A percentile compares a stretch with the other conserved stretches of the same genome.
Evolutionary conservation across 2,797 vertebrate genomes (phyloP).

Genomic region (Eupleurogrammus muticus): DNA sequence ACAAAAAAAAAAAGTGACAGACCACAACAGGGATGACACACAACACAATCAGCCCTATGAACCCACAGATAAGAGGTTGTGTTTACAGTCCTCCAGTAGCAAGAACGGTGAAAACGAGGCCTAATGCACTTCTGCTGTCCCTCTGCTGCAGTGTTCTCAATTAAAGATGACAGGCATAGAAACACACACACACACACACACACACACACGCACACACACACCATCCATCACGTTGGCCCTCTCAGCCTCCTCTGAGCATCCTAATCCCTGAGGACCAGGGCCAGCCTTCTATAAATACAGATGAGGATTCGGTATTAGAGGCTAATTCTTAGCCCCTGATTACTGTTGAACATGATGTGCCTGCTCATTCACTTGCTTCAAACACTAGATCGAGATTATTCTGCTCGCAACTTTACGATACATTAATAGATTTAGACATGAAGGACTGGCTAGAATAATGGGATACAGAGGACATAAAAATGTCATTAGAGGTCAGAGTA

Average conservation of each 20-base stretch:
- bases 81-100: not conserved
- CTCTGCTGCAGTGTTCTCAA: conserved; percentile 20
- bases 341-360: conserved; percentile 24
- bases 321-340: conserved; percentile 39
- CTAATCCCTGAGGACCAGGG: conserved; percentile 64
- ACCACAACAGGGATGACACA: not conserved
- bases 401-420: not conserved
- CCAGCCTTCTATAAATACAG: conserved; percentile 62
- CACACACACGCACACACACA: too few relatives aligned
- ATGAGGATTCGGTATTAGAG: conserved; percentile 48
- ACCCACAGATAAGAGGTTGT: not conserved
- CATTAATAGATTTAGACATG: not conserved
- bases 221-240: conserved; percentile 2
- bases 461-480: conserved; percentile 10
- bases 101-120: not conserved
- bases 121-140: conserved; percentile 2
- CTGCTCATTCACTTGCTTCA: not conserved
- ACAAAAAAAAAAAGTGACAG: not conserved
- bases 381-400: conserved; percentile 4
- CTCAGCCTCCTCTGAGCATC: conserved; percentile 39
- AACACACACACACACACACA: conserved; percentile 1
- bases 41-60: not conserved
- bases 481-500: conserved; percentile 26
- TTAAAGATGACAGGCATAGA: conserved; percentile 43
- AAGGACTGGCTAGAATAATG: not conserved